Evolutionary conservation across 2,888 invertebrate genomes (phyloP).

Genomic region (Clusia tigrina): DNA sequence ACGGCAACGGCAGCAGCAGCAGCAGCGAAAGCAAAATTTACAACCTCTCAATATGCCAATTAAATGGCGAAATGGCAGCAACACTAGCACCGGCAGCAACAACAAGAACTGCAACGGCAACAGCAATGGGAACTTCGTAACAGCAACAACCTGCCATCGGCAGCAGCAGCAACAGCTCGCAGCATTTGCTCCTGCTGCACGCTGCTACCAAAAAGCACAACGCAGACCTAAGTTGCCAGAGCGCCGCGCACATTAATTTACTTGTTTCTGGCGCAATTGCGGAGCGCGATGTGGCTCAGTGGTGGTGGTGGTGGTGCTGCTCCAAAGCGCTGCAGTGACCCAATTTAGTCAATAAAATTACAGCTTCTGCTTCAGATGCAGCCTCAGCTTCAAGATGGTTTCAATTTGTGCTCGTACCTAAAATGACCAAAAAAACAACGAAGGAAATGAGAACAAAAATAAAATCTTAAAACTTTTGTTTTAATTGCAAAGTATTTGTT

Average conservation of each 20-base stretch:
- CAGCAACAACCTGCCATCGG: no score
- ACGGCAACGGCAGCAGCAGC: neutral
- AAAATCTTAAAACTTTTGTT: neutral
- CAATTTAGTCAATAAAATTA: slow-evolving; percentile 8
- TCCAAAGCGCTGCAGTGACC: neutral
- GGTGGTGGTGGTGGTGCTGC: neutral
- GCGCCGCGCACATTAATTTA: neutral
- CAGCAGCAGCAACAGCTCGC: no score
- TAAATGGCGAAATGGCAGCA: slow-evolving; percentile 12
- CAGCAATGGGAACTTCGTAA: no score
- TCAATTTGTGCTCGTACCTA: neutral
- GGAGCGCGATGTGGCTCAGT: neutral
- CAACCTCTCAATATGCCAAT: slow-evolving; percentile 4
- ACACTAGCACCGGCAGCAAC: slow-evolving; percentile 7
- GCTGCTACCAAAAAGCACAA: neutral
- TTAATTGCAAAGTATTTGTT: neutral
- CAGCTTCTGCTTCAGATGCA: no score
- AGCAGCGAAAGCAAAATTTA: slow-evolving; percentile 6
- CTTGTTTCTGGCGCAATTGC: neutral
- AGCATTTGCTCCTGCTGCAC: slow-evolving; percentile 5
- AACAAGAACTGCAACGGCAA: neutral
- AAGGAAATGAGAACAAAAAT: neutral
- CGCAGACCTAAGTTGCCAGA: neutral
- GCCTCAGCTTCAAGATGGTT: neutral
- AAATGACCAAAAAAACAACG: neutral